Conservation (phyloP, 2,113 vertebrate genomes). For the Tonatia bakeri region DNA sequence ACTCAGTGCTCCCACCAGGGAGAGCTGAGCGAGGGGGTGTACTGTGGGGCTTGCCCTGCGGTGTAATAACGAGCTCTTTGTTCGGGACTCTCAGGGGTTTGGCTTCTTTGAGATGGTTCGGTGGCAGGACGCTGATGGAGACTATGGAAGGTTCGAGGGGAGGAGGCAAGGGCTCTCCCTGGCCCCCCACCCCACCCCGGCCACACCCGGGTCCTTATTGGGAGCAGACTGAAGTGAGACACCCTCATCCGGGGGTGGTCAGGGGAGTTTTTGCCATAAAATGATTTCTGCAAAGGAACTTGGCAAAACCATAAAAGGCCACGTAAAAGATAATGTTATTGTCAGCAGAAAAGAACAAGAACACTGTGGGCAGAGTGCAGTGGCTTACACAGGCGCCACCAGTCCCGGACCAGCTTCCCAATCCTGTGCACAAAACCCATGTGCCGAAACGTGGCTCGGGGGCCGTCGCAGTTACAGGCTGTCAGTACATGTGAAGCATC, state of each 20-base stretch:
- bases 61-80: accelerated
- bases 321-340: background rate
- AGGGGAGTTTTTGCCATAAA: background rate
- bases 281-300: background rate
- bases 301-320: background rate
- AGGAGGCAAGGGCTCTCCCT: background rate
- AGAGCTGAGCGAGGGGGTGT: accelerated
- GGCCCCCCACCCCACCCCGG: background rate
- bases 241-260: background rate
- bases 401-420: background rate
- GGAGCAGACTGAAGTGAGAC: background rate
- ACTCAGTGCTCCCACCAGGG: background rate
- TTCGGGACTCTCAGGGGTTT: background rate
- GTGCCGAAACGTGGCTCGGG: accelerated
- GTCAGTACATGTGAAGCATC: accelerated
- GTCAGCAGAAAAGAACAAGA: background rate
- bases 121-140: background rate
- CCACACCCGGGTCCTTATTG: background rate
- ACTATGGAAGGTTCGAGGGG: too few relatives aligned
- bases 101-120: background rate
- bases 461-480: accelerated
- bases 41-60: background rate
- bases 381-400: accelerated
- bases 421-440: background rate
- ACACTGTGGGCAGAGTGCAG: accelerated